Percentiles rank a stretch among this genome's conserved stretches.
These are phyloP conservation scores for Drosophila auraria DNA, from an alignment of 1,140 invertebrate genomes.

Conservation along the genomic window DNA sequence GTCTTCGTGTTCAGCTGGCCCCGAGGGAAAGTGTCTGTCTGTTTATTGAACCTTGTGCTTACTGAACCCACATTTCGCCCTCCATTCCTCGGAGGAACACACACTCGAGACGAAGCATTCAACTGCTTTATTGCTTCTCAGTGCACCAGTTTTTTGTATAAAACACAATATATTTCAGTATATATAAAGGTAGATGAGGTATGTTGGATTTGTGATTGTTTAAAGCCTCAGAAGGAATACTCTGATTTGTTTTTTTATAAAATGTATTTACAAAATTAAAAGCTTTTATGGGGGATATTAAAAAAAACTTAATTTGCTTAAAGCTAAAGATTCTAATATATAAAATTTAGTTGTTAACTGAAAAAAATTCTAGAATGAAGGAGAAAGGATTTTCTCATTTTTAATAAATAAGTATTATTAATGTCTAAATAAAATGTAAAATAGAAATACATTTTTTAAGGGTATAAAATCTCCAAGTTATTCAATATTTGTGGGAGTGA, in stretches of 20 bases:
- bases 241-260: not conserved
- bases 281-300: not conserved
- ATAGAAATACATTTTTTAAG: not conserved
- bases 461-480: not conserved
- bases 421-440: too few relatives aligned
- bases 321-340: not conserved
- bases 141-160: conserved; percentile 31
- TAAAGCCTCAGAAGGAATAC: not conserved
- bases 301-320: too few relatives aligned
- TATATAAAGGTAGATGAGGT: conserved; percentile 15
- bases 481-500: not conserved
- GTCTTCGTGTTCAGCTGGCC: conserved; percentile 22
- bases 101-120: conserved; percentile 27
- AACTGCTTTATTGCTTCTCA: conserved; percentile 47
- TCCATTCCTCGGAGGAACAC: not conserved
- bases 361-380: too few relatives aligned
- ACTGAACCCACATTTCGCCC: conserved; percentile 2
- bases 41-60: conserved; percentile 27
- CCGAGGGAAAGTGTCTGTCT: conserved; percentile 32
- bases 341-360: too few relatives aligned
- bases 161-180: conserved; percentile 34
- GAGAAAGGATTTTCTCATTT: too few relatives aligned
- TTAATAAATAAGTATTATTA: too few relatives aligned
- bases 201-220: not conserved
- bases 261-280: not conserved